Evolutionary conservation across 2,888 invertebrate genomes (phyloP), one percentile per base, ranked within the genome.

Genomic region (Carcina quercana): DNA sequence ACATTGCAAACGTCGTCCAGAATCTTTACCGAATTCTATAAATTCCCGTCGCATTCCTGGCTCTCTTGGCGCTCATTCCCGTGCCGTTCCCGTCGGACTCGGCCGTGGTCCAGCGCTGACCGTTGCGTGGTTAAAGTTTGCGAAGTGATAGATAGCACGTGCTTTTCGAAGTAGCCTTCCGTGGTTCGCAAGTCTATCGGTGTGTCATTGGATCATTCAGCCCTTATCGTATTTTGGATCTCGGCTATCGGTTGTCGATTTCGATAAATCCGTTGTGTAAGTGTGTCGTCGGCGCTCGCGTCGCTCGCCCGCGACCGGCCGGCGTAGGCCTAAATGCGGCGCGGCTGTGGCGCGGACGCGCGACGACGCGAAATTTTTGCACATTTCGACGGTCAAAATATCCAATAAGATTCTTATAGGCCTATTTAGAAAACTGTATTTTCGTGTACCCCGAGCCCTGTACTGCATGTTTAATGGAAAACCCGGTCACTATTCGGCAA

Each of bases 321-420:
- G 39, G 39, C 34, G 35, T 25, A 14, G 15, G 25, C 26, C 37
- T n/a, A n/a, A n/a, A n/a, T n/a, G n/a, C n/a, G 15, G 30, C 22
- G 22, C 19, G 33, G 32, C 6, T 10, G 27, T 26, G 11, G 25
- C 30, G 63, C 42, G 21, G 38, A 36, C 56, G 59, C 60, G 62
- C 59, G 44, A 38, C 42, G 53, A 55, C 58, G 74, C 79, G 47
- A 79, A 76, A 56, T 47, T 59, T 79, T 75, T 60, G 80, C 80
- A 70, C 65, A 61, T 48, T 49, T 66, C 39, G 34, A 43, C 41
- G 29, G 44, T 40, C 38, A 48, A 51, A 45, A 52, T 51, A 45
- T 54, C 78, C 64, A 72, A 78, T 76, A 80, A 80, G 76, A 82
- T 72, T 80, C 76, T 62, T 78, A 67, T 82, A 82, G 80, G 80